A percentile compares a stretch with the other conserved stretches of the same genome.
phyloP scores from a whole-genome alignment of 2,797 vertebrate species.

The Rhinogobio ventralis region DNA sequence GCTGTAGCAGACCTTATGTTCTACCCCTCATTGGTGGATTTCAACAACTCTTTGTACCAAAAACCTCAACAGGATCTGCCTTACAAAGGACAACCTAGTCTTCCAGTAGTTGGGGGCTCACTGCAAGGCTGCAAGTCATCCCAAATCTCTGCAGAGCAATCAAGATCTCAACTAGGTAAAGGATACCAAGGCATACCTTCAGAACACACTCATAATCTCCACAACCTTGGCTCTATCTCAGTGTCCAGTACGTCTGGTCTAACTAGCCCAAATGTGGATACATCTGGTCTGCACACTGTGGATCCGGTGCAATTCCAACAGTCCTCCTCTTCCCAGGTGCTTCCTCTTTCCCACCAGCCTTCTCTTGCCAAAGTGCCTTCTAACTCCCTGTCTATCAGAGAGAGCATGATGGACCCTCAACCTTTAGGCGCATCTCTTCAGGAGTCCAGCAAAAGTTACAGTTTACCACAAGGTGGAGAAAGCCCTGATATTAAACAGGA shows the following conservation, averaged over 20 bases:
- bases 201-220: conserved; percentile 24
- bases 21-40: conserved; percentile 76
- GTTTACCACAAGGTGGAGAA: conserved; percentile 71
- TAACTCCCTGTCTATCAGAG: conserved; percentile 42
- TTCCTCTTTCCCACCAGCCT: conserved; percentile 17
- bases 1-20: conserved; percentile 76
- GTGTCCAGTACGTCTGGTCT: conserved; percentile 15
- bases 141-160: conserved; percentile 76
- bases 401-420: conserved; percentile 56
- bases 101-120: conserved; percentile 78
- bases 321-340: conserved; percentile 27
- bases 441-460: conserved; percentile 71
- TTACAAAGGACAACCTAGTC: conserved; percentile 82
- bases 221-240: conserved; percentile 29
- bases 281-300: background rate
- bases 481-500: conserved; percentile 85
- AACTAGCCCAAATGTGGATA: conserved; percentile 25
- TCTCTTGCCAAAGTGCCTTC: conserved; percentile 47
- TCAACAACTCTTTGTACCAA: conserved; percentile 80
- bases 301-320: conserved; percentile 10
- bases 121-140: conserved; percentile 76
- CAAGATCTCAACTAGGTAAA: conserved; percentile 73
- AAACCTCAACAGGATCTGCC: conserved; percentile 78
- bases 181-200: conserved; percentile 71
- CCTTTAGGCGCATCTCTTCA: conserved; percentile 73